phyloP scores from a whole-genome alignment of 2,888 invertebrate genomes.

The Papilio gigon region DNA sequence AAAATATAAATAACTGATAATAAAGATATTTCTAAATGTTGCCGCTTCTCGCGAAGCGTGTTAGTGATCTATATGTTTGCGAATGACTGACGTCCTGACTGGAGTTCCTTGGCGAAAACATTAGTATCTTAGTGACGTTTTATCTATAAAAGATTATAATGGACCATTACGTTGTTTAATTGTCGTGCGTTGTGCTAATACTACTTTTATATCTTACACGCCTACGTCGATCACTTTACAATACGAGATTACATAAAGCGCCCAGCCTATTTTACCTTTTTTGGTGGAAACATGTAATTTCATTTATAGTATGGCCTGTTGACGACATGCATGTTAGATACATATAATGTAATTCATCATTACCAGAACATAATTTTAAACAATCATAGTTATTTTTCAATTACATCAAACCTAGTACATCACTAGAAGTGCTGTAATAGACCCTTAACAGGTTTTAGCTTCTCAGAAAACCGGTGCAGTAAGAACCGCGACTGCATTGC shows the following conservation, averaged over 20 bases:
- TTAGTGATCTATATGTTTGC: conserved; percentile 54
- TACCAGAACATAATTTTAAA: too few species aligned
- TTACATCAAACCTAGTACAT: too few species aligned
- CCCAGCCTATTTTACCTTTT: background rate
- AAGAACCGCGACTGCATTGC: background rate
- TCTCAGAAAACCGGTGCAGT: background rate
- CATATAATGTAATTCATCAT: too few species aligned
- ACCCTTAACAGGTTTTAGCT: background rate
- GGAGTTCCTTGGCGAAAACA: conserved; percentile 60
- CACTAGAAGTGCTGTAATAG: background rate
- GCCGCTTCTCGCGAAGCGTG: conserved; percentile 57
- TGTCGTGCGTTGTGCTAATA: conserved; percentile 29
- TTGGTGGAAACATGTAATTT: too few species aligned
- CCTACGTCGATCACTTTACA: conserved; percentile 14
- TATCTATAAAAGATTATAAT: conserved; percentile 58
- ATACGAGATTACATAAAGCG: background rate
- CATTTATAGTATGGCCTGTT: too few species aligned
- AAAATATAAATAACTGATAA: conserved; percentile 51
- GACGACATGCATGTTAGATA: too few species aligned
- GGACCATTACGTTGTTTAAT: conserved; percentile 45
- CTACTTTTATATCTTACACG: conserved; percentile 19
- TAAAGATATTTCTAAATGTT: conserved; percentile 48
- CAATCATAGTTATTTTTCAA: too few species aligned
- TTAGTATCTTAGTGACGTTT: conserved; percentile 59
- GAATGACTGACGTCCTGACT: conserved; percentile 48